Conservation (phyloP, 2,797 vertebrate species). For the Dipus sagitta region DNA sequence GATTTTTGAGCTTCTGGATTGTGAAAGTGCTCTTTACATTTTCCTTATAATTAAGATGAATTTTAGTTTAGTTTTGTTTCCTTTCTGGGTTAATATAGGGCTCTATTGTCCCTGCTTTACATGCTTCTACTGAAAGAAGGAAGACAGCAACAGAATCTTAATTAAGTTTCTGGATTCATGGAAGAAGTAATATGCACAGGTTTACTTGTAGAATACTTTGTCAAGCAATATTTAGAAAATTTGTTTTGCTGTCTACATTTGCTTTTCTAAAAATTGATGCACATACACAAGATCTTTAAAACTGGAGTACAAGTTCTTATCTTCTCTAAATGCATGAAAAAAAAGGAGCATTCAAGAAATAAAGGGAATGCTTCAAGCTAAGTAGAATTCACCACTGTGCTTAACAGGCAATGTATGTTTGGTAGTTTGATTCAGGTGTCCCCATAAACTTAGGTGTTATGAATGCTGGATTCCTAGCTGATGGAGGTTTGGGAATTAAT, state of each 20-base stretch:
- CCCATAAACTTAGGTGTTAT: too few relatives aligned
- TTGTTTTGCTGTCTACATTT: not conserved
- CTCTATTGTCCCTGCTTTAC: not conserved
- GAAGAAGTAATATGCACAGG: not conserved
- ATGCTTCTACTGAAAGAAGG: not conserved
- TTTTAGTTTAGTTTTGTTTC: too few relatives aligned
- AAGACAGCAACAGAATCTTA: not conserved
- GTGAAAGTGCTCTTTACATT: too few relatives aligned
- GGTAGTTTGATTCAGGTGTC: too few relatives aligned
- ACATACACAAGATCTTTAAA: not conserved
- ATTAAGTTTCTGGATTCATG: not conserved
- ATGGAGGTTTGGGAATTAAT: too few relatives aligned
- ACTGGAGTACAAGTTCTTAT: not conserved
- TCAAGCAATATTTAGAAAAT: not conserved
- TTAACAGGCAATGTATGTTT: not conserved
- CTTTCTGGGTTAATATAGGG: not conserved
- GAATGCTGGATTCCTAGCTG: too few relatives aligned
- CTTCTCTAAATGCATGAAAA: not conserved
- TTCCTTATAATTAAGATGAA: too few relatives aligned
- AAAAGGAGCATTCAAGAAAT: not conserved
- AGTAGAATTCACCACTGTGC: not conserved
- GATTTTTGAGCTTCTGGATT: too few relatives aligned
- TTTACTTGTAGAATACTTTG: not conserved
- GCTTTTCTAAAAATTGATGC: not conserved
- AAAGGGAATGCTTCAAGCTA: not conserved